Evolutionary conservation across 1,140 invertebrate species (phyloP).

Genomic region (Anastrepha obliqua): DNA sequence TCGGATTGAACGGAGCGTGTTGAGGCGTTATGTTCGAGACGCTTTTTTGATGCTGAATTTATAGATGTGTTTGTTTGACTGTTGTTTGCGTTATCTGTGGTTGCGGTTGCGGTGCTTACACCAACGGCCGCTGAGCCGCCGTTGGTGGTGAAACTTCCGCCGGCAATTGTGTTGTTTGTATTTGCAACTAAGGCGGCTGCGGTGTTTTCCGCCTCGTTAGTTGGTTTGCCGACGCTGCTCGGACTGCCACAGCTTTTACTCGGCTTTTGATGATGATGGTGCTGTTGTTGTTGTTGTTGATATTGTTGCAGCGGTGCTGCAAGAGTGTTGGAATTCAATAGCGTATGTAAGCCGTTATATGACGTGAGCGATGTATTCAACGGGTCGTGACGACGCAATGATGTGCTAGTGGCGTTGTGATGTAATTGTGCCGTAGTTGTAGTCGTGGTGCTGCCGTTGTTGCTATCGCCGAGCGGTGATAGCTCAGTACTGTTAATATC

Average conservation of each 20-base stretch:
- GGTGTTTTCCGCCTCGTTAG: constrained; percentile 40
- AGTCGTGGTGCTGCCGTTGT: constrained; percentile 57
- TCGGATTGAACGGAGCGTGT: constrained; percentile 57
- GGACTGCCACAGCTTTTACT: constrained; percentile 58
- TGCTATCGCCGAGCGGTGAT: constrained; percentile 52
- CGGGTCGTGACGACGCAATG: constrained; percentile 51
- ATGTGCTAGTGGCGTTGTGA: constrained; percentile 64
- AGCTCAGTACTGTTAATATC: constrained; percentile 19
- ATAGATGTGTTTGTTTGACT: constrained; percentile 41
- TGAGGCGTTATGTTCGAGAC: constrained; percentile 58
- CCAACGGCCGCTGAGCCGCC: constrained; percentile 72
- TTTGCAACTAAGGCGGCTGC: constrained; percentile 47
- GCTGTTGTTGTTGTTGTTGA: constrained; percentile 62
- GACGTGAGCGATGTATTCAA: constrained; percentile 48
- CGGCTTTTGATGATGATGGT: constrained; percentile 58
- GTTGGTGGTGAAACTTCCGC: constrained; percentile 72
- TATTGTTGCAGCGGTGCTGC: constrained; percentile 62
- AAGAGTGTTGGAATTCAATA: constrained; percentile 28
- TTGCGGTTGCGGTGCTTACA: constrained; percentile 60
- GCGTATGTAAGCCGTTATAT: constrained; percentile 55
- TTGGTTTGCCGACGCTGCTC: constrained; percentile 51
- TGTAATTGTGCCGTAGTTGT: constrained; percentile 68
- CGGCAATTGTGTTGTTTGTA: constrained; percentile 69
- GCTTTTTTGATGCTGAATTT: constrained; percentile 53
- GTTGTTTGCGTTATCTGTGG: constrained; percentile 10